Base-by-base conservation (phyloP, 2,113 vertebrate genomes). In the Myiopsitta monachus region DNA sequence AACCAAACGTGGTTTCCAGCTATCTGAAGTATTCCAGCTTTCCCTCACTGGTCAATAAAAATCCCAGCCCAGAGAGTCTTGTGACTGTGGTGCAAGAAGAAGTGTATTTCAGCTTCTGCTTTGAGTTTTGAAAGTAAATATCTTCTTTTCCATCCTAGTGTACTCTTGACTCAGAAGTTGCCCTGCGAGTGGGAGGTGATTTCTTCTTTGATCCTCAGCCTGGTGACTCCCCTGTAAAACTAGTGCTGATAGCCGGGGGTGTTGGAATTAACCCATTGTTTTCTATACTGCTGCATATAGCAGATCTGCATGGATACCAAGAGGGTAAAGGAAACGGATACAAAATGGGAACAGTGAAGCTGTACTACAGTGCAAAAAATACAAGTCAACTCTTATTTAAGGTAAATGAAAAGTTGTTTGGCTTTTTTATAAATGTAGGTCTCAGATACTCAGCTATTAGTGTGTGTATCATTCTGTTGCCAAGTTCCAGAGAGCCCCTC, bases 231-330 rank as follows among this genome's bases (percentile, higher is more conserved):
- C 93, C 98, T 12, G 96, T 98, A 94, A 98, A 99, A 91, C 95
- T 99, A 44, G 97, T 99, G 87, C 96, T 99, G 95, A 98, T 99
- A 81, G 99, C 99, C 15, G 99, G 99, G 22, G 99, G 99, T 21
- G 99, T 99, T 4, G 99, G 99, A 72, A 99, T 99, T 97, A 99
- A 99, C 96, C 99, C 99, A 14, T 97, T 99, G 88, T 98, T 99
- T 96, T 99, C 99, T 90, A 99, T 99, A 95, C 98, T 99, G 94
- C 96, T 98, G 75, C 99, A 99, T 88, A 33, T 97, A 10, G 96
- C 97, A 16, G 99, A 99, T 92, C 98, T 99, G 87, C 98, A 98
- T 73, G 97, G 87, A 79, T 94, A 96, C 31, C 87, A 82, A 80
- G 96, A 47, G 8, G 63, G 86, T 57, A 97, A 95, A 88, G 96